Evolutionary conservation across 1,140 invertebrate species (phyloP), one percentile per base, ranked within the genome.

Genomic region (Aphaenogaster rudis): DNA sequence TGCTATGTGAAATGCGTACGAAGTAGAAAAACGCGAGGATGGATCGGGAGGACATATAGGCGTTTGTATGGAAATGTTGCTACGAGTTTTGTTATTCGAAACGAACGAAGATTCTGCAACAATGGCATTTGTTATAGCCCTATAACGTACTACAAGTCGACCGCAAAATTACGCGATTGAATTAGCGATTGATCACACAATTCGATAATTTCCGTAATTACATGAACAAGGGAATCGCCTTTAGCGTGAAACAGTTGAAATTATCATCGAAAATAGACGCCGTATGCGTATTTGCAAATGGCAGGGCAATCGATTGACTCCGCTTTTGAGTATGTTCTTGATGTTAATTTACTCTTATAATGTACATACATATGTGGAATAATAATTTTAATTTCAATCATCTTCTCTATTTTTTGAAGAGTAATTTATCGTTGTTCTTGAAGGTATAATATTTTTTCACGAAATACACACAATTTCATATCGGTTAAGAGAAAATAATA

Each of bases 161-260:
- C 78, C 63, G 77, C 81, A 50, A 87, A 71, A 86, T 84, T 87
- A 63, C 84, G 42, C 85, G 74, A 92, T 92, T 90, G 71, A 92
- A 92, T 92, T 87, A 92, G 50, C 87, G 17, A 85, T 71, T 79
- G 59, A 72, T 84, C 79, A 85, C 82, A 88, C 84, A 78, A 88
- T 90, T 88, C 61, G 67, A 15, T 84, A 72, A 86, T 91, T 87
- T 88, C 74, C 66, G 77, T 86, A 63, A 84, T 84, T 84, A 84
- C 42, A 39, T 4, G 15, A 33, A 28, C 42, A 57, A 50, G 17
- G 28, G 42, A 76, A 48, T 63, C 8, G 45, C 17, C 42, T n/a
- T 74, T 76, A 84, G 54, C 17, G 15, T 9, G 39, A 57, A 52
- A 48, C 13, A 28, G 13, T 50, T 11, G 45, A 63, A 52, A 64